These are phyloP conservation scores for Mythimna albipuncta DNA, from an alignment of 2,888 invertebrate genomes.

Conservation along the genomic window DNA sequence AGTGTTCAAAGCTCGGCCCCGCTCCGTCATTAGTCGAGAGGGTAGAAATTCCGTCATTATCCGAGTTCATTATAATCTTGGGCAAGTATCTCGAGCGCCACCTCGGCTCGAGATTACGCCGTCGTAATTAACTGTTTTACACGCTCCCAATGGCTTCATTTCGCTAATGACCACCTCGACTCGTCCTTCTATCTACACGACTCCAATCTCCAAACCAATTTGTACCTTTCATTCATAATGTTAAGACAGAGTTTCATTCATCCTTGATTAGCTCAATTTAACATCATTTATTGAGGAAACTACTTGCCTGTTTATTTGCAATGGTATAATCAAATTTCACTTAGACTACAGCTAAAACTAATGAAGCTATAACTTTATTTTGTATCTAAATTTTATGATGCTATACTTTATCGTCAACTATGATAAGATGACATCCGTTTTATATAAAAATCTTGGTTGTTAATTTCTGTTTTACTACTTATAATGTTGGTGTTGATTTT, in stretches of 20 bases:
- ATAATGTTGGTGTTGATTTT: slow-evolving; percentile 19
- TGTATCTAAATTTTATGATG: slow-evolving; percentile 40
- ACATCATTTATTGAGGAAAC: slow-evolving; percentile 54
- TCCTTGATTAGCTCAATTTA: slow-evolving; percentile 49
- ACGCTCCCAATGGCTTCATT: slow-evolving; percentile 88
- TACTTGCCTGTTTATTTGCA: slow-evolving; percentile 50
- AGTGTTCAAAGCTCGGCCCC: slow-evolving; percentile 43
- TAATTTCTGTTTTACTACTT: slow-evolving; percentile 16
- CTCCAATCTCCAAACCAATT: slow-evolving; percentile 64
- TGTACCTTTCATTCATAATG: slow-evolving; percentile 63
- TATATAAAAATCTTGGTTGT: slow-evolving; percentile 42
- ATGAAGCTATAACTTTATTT: slow-evolving; percentile 48
- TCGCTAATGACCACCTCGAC: slow-evolving; percentile 85
- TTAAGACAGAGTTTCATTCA: slow-evolving; percentile 53
- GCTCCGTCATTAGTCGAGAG: slow-evolving; percentile 52
- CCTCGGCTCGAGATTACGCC: slow-evolving; percentile 76
- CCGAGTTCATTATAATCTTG: slow-evolving; percentile 75
- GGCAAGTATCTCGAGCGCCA: slow-evolving; percentile 72
- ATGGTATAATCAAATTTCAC: slow-evolving; percentile 53
- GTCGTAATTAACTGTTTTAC: slow-evolving; percentile 88
- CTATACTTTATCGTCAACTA: slow-evolving; percentile 28
- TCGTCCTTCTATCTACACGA: slow-evolving; percentile 76
- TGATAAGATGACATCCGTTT: slow-evolving; percentile 43
- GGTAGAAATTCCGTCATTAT: slow-evolving; percentile 67
- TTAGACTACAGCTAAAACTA: slow-evolving; percentile 44